Base-by-base conservation (phyloP, 1,140 invertebrate genomes). In the Ylistrum balloti region DNA sequence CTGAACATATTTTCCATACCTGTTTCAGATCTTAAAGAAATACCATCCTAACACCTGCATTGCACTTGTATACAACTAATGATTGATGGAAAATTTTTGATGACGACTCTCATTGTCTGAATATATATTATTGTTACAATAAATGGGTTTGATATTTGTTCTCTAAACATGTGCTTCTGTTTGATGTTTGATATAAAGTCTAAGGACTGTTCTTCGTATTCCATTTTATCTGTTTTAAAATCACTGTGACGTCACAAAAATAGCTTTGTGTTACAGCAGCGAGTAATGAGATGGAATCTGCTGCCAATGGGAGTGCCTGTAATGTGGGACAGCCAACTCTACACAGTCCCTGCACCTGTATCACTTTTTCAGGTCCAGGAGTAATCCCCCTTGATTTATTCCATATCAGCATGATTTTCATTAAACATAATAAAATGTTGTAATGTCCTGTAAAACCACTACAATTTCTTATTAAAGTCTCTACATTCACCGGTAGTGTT, bases 371-470 rank as follows among this genome's bases (percentile, higher is more conserved):
- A 38, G 13, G 35, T 38, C 13, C 35, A 38, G 28, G 56, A 74
- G 56, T 74, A 74, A 74, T 74, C 56, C 28, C 56, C 56, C 56
- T 28, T 74, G 56, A 74, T 74, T 74, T 74, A 74, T 74, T 28
- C 5, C 3, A n/a, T n/a, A 45, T 45, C 17, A 74, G 56, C 9
- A 1, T 9, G 17, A 74, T 74, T 74, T 74, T n/a, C 28, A 28
- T 22, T 74, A 74, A 74, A 28, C 56, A 74, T 9, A 28, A 5
- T 5, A 56, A 56, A 17, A 15, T 56, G 45, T 15, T 56, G 20
- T 7, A 56, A 56, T 74, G 56, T 74, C 56, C 56, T n/a, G 28
- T 28, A 74, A 74, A 3, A 17, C 20, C 45, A 11, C 35, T 28
- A 74, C 56, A 28, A 74, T 74, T 7, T 38, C 35, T 38, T 7